Evolutionary conservation across 2,113 vertebrate genomes (phyloP).

Genomic region (Onychostruthus taczanowskii): DNA sequence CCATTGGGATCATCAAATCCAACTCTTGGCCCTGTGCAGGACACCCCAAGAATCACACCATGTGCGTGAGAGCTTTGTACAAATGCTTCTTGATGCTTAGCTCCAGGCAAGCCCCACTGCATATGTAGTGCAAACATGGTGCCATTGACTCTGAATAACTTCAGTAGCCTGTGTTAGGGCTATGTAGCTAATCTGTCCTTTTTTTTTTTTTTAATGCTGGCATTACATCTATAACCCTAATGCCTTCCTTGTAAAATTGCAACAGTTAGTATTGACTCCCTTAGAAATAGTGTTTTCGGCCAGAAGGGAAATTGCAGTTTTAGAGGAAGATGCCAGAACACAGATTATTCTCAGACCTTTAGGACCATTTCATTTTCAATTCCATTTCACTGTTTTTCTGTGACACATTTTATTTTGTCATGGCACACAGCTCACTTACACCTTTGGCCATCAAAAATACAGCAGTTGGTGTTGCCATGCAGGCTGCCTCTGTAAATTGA

Average conservation of each 20-base stretch:
- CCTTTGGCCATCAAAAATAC: background rate
- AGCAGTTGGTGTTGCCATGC: background rate
- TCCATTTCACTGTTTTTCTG: background rate
- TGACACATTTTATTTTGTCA: background rate
- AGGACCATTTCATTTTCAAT: background rate
- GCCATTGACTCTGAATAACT: background rate
- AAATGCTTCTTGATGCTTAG: background rate
- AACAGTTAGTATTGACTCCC: background rate
- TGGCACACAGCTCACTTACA: background rate
- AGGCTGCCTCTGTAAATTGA: background rate
- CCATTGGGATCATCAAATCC: background rate
- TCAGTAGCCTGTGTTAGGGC: background rate
- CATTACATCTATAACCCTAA: background rate
- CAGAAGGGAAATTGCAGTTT: background rate
- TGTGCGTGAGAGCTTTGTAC: background rate
- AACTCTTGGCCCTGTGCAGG: rapidly evolving
- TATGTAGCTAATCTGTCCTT: background rate
- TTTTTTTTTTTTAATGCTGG: background rate
- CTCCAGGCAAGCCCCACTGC: background rate
- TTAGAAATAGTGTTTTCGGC: background rate
- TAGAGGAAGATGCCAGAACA: background rate
- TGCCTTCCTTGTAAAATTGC: background rate
- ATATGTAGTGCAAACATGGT: background rate
- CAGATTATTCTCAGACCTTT: background rate
- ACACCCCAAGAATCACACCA: background rate